Conservation (phyloP, 2,888 invertebrate species). For the Chromoteleia sp. region DNA sequence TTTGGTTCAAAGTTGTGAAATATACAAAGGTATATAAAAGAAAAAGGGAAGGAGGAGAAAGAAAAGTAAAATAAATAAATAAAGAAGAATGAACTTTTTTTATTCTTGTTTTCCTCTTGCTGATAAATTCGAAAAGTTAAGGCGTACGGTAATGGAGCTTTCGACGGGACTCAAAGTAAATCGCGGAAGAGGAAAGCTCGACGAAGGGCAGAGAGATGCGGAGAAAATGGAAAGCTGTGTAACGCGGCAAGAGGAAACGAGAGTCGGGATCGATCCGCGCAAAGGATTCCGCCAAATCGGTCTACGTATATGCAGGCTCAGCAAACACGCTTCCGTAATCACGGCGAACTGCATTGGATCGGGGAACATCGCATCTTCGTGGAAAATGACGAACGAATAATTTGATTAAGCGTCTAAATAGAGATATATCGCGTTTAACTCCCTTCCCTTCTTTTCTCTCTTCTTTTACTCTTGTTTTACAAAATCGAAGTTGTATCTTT, state of each 20-base stretch:
- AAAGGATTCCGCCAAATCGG: conserved; percentile 40
- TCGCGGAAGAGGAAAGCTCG: conserved; percentile 30
- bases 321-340: conserved; percentile 30
- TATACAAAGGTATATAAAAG: too few species aligned
- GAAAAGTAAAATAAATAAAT: too few species aligned
- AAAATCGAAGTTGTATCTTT: too few species aligned
- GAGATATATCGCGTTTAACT: too few species aligned
- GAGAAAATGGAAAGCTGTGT: conserved; percentile 40
- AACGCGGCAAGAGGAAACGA: conserved; percentile 32
- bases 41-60: too few species aligned
- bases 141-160: conserved; percentile 29
- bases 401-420: too few species aligned
- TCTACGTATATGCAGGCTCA: conserved; percentile 24
- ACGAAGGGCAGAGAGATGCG: conserved; percentile 30
- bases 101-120: too few species aligned
- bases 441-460: too few species aligned
- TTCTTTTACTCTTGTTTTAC: too few species aligned
- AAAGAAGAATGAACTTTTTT: too few species aligned
- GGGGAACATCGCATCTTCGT: not conserved
- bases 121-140: conserved; percentile 16
- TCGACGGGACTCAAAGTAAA: conserved; percentile 17
- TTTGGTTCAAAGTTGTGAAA: too few species aligned
- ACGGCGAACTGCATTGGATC: conserved; percentile 8
- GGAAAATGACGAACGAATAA: not conserved
- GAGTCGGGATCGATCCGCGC: conserved; percentile 48